Base-by-base conservation (phyloP, 1,140 invertebrate genomes). In the Microvelia longipes region DNA sequence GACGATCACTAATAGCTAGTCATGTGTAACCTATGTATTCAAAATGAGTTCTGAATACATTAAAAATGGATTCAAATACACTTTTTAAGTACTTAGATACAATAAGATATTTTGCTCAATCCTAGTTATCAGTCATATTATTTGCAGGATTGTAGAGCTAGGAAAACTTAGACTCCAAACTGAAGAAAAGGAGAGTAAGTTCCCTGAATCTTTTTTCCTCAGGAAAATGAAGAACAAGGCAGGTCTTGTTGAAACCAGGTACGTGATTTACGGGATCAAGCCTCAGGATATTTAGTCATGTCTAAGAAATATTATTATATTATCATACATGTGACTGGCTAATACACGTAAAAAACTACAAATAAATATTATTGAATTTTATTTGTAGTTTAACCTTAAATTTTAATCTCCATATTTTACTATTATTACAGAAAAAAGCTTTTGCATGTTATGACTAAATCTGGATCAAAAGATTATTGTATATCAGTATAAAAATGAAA, bases 121-220 rank as follows among this genome's bases (percentile, higher is more conserved):
- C 25, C 13, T 70, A 14, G 26, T 19, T 19, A 29, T 35, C 5
- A 28, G 60, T 66, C 13, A 66, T 50, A 50, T 50, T 50, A 11
- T 11, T 50, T 50, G 35, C 26, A 77, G 76, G 62, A 68, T 93
- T 78, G 86, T 93, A 1, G 90, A 92, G 79, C 81, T 93, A 77
- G 87, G 90, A 25, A 93, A 92, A 80, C 80, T 90, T 15, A 84
- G 90, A 76, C 76, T 87, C 2, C 87, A 85, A 78, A 90, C 89
- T 0, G 80, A 84, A 70, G 81, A 84, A 1, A 81, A 80, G 68
- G 89, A 91, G 69, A 85, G 86, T 69, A 81, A 86, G 29, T 84
- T 84, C 26, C 85, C 86, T 74, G 69, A 70, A 29, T 29, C 68
- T 11, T 61, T 62, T 61, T 74, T 72, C 70, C 83, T 90, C 1